A percentile compares a stretch with the other conserved stretches of the same genome.
These are phyloP conservation scores for Onychomys torridus DNA, from an alignment of 2,797 vertebrate genomes.

Conservation along the genomic window DNA sequence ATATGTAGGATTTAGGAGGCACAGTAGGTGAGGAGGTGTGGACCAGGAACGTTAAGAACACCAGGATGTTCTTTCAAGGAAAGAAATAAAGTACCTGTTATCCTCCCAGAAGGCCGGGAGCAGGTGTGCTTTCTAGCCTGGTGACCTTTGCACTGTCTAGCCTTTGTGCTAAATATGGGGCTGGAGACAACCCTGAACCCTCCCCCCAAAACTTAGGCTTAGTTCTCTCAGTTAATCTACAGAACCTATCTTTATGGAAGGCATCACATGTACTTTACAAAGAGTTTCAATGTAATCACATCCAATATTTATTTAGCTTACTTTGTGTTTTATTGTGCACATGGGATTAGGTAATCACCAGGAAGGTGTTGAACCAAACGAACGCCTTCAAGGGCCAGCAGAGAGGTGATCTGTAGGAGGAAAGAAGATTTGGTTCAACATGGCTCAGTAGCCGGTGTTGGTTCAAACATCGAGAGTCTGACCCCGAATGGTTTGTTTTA, in stretches of 20 bases:
- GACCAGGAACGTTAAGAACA: not conserved
- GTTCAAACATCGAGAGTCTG: not conserved
- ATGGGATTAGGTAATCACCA: not conserved
- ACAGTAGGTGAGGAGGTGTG: not conserved
- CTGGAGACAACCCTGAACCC: no score
- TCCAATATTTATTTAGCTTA: not conserved
- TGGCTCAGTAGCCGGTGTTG: not conserved
- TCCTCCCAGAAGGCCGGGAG: not conserved
- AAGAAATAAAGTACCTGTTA: not conserved
- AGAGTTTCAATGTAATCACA: not conserved
- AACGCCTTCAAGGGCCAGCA: not conserved
- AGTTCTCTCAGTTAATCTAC: not conserved
- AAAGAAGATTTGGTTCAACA: not conserved
- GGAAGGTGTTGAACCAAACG: not conserved
- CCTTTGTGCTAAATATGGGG: no score
- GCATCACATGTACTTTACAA: not conserved
- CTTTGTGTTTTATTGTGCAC: not conserved
- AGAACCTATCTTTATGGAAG: no score
- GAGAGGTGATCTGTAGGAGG: not conserved
- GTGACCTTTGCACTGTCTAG: not conserved
- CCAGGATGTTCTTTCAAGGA: not conserved
- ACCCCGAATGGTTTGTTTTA: not conserved
- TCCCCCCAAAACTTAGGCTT: not conserved
- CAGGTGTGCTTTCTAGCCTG: not conserved
- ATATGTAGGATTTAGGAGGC: not conserved